Conservation (phyloP, 2,888 invertebrate species). For the Diarsia rubi region DNA sequence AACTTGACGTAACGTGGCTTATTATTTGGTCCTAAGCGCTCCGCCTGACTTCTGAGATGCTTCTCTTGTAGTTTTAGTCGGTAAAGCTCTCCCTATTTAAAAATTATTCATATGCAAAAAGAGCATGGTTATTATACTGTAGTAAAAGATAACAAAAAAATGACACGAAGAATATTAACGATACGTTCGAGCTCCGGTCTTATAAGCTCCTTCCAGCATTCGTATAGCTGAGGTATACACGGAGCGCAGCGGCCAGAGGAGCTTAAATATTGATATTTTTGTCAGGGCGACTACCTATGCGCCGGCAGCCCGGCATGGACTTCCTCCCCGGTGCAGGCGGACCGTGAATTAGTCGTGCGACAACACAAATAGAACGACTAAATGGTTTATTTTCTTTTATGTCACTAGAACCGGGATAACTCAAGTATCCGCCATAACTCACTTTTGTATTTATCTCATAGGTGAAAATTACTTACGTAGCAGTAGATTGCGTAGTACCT, state of each 20-base stretch:
- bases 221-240: constrained; percentile 27
- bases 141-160: background rate
- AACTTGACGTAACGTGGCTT: background rate
- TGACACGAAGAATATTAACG: constrained; percentile 4
- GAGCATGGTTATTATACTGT: background rate
- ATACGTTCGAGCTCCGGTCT: background rate
- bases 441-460: background rate
- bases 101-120: background rate
- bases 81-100: background rate
- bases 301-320: constrained; percentile 60
- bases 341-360: constrained; percentile 69
- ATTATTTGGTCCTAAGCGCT: background rate
- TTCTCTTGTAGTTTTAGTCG: background rate
- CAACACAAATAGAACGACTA: constrained; percentile 71
- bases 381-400: constrained; percentile 65
- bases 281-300: constrained; percentile 64
- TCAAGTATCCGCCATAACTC: constrained; percentile 52
- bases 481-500: background rate
- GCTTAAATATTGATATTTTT: constrained; percentile 74
- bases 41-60: constrained; percentile 17
- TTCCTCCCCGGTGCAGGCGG: constrained; percentile 69
- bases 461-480: background rate
- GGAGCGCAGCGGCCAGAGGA: constrained; percentile 60
- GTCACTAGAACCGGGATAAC: constrained; percentile 52
- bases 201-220: constrained; percentile 38